phyloP scores from a whole-genome alignment of 2,888 invertebrate species.

The Microchrysa polita region DNA sequence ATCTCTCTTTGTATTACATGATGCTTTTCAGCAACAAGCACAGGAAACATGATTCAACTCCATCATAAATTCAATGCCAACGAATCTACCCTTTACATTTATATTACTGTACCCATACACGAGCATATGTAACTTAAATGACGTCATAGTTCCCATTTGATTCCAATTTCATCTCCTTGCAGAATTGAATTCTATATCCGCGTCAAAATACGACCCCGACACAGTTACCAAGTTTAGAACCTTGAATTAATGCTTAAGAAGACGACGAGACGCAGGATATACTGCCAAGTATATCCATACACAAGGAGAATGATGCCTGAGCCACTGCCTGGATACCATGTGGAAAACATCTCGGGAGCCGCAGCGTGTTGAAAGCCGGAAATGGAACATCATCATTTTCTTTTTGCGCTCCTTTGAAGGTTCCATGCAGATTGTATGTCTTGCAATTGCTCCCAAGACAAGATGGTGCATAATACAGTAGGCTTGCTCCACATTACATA shows the following conservation, averaged over 20 bases:
- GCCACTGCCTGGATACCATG: conserved; percentile 3
- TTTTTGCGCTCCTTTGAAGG: too few relatives aligned
- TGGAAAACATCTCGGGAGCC: conserved; percentile 2
- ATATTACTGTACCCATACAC: not conserved
- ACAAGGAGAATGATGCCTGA: not conserved
- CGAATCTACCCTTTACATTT: not conserved
- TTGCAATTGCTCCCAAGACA: too few relatives aligned
- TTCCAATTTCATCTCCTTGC: conserved; percentile 10
- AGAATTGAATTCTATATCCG: conserved; percentile 35
- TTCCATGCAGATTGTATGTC: too few relatives aligned
- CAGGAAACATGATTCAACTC: conserved; percentile 3
- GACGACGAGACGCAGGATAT: conserved; percentile 29
- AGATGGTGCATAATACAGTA: too few relatives aligned
- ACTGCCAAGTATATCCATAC: not conserved
- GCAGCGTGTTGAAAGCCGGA: too few relatives aligned
- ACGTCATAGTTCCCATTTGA: conserved; percentile 28
- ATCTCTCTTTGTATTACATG: not conserved
- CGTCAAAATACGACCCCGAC: conserved; percentile 43
- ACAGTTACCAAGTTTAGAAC: conserved; percentile 39
- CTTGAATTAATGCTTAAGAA: conserved; percentile 20
- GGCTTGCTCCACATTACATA: too few relatives aligned
- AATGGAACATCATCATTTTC: too few relatives aligned
- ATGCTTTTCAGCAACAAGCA: not conserved
- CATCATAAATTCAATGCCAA: not conserved
- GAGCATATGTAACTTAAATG: conserved; percentile 13